Conservation (phyloP, 37 sponge, comb jelly and placozoan genomes). For the Dysidea cf. avara region DNA sequence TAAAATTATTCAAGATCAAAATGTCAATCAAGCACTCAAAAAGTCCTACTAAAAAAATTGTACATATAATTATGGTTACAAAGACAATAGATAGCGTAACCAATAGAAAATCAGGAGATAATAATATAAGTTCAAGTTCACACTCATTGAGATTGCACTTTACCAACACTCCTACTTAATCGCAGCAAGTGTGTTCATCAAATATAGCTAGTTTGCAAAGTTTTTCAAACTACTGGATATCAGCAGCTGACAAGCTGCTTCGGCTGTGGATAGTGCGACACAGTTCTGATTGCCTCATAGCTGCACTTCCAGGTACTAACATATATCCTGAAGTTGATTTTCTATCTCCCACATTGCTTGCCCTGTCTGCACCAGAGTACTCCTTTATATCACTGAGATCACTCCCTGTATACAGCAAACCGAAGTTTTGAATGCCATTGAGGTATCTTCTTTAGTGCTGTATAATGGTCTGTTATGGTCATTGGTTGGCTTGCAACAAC, state of each 20-base stretch:
- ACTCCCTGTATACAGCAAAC: conserved; percentile 4
- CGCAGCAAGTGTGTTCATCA: conserved; percentile 17
- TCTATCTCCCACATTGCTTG: not conserved
- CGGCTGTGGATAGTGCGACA: conserved; percentile 24
- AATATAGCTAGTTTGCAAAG: conserved; percentile 19
- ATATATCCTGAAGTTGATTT: conserved; percentile 6
- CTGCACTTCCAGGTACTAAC: conserved; percentile 11
- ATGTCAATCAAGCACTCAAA: no score
- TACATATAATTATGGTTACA: no score
- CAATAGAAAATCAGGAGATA: no score
- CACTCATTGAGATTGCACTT: no score
- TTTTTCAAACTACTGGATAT: conserved; percentile 11
- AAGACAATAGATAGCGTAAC: no score
- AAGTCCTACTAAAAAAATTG: no score
- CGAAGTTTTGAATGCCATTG: conserved; percentile 15
- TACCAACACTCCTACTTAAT: conserved; percentile 52
- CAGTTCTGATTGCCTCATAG: conserved; percentile 1
- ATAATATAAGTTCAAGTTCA: no score
- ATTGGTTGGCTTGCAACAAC: conserved; percentile 37
- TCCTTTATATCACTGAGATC: not conserved
- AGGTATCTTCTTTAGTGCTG: conserved; percentile 51
- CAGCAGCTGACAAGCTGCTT: conserved; percentile 3
- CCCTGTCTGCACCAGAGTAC: conserved; percentile 1
- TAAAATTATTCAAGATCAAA: no score
- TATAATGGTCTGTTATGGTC: conserved; percentile 42